Evolutionary conservation across 2,113 vertebrate genomes (phyloP).

Genomic region (Periophthalmodon schlosseri): DNA sequence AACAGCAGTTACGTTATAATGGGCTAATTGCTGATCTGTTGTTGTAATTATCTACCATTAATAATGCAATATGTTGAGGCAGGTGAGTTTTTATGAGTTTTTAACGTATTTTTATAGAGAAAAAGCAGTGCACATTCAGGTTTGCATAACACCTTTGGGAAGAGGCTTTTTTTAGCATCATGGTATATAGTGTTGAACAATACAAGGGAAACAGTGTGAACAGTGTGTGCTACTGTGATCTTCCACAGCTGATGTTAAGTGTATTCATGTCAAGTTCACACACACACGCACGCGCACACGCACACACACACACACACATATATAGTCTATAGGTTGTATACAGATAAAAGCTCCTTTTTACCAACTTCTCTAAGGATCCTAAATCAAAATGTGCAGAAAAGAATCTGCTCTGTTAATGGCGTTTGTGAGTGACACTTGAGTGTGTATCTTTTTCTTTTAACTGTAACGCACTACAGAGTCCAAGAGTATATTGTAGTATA

Average conservation of each 20-base stretch:
- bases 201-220: background rate
- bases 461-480: too few species aligned
- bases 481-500: too few species aligned
- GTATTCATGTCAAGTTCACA: background rate
- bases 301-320: too few species aligned
- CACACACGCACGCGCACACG: too few species aligned
- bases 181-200: background rate
- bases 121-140: background rate
- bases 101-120: background rate
- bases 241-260: background rate
- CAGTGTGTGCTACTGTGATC: background rate
- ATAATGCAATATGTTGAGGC: background rate
- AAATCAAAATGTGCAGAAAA: too few species aligned
- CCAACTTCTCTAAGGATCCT: too few species aligned
- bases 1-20: background rate
- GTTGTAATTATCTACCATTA: conserved; percentile 2
- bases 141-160: background rate
- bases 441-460: too few species aligned
- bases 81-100: background rate
- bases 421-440: too few species aligned
- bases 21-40: background rate
- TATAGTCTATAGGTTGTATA: too few species aligned
- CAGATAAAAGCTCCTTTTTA: too few species aligned
- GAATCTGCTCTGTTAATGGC: too few species aligned
- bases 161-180: background rate